phyloP scores from a whole-genome alignment of 2,888 invertebrate species.

The Emmelina monodactyla region DNA sequence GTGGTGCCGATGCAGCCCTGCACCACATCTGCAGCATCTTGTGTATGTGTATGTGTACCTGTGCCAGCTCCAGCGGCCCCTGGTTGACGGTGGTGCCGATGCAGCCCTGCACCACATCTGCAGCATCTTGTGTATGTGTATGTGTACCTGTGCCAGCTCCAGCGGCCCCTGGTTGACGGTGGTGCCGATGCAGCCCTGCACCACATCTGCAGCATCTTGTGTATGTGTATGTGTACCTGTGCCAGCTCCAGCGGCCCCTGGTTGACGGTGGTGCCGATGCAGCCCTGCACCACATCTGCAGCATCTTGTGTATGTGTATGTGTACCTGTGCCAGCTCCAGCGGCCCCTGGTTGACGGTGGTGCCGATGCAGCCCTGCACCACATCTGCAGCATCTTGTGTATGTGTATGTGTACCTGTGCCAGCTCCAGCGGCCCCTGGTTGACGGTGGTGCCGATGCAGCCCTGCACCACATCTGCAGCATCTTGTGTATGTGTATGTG shows the following conservation, averaged over 20 bases:
- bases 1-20: conserved; percentile 96
- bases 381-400: conserved; percentile 99
- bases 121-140: conserved; percentile 91
- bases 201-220: conserved; percentile 98
- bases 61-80: conserved; percentile 95
- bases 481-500: conserved; percentile 83
- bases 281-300: conserved; percentile 98
- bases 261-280: conserved; percentile 93
- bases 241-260: conserved; percentile 98
- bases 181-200: conserved; percentile 95
- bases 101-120: conserved; percentile 98
- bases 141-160: conserved; percentile 80
- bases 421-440: conserved; percentile 96
- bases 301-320: conserved; percentile 85
- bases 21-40: conserved; percentile 98
- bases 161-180: conserved; percentile 96
- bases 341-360: conserved; percentile 95
- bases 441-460: conserved; percentile 92
- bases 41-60: conserved; percentile 59
- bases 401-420: conserved; percentile 69
- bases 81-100: conserved; percentile 94
- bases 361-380: conserved; percentile 94
- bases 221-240: conserved; percentile 47
- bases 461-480: conserved; percentile 97
- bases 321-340: conserved; percentile 85